phyloP scores from a whole-genome alignment of 2,888 invertebrate genomes.

The Sesia apiformis region DNA sequence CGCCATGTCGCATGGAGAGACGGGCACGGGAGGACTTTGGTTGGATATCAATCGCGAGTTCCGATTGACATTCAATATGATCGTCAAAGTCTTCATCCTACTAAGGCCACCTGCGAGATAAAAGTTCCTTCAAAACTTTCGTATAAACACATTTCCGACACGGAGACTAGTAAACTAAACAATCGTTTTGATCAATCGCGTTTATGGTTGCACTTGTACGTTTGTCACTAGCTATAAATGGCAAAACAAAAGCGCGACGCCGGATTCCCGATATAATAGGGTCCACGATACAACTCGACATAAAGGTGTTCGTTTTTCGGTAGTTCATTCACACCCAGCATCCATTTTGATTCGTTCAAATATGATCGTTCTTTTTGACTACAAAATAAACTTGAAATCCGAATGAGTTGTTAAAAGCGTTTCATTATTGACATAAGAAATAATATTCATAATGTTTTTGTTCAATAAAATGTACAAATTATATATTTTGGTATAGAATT shows the following conservation, averaged over 20 bases:
- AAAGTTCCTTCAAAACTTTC: constrained; percentile 56
- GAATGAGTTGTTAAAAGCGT: constrained; percentile 22
- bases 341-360: constrained; percentile 76
- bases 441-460: too few species aligned
- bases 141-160: constrained; percentile 70
- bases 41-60: constrained; percentile 33
- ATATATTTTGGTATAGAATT: too few species aligned
- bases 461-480: too few species aligned
- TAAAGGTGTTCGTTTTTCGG: constrained; percentile 73
- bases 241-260: constrained; percentile 54
- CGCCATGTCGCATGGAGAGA: constrained; percentile 59
- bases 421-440: not conserved
- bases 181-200: constrained; percentile 35
- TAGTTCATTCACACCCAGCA: constrained; percentile 75
- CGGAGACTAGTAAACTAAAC: constrained; percentile 55
- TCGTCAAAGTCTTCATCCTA: constrained; percentile 69
- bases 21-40: constrained; percentile 40
- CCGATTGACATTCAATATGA: constrained; percentile 51
- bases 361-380: constrained; percentile 62
- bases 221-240: constrained; percentile 44
- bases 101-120: constrained; percentile 66
- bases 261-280: constrained; percentile 62
- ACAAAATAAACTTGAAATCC: constrained; percentile 43
- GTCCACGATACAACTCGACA: constrained; percentile 71
- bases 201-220: constrained; percentile 36